Percentiles rank a stretch among this genome's conserved stretches.
Evolutionary conservation across 2,797 vertebrate genomes (phyloP).

Genomic region (Neostethus bicornis): DNA sequence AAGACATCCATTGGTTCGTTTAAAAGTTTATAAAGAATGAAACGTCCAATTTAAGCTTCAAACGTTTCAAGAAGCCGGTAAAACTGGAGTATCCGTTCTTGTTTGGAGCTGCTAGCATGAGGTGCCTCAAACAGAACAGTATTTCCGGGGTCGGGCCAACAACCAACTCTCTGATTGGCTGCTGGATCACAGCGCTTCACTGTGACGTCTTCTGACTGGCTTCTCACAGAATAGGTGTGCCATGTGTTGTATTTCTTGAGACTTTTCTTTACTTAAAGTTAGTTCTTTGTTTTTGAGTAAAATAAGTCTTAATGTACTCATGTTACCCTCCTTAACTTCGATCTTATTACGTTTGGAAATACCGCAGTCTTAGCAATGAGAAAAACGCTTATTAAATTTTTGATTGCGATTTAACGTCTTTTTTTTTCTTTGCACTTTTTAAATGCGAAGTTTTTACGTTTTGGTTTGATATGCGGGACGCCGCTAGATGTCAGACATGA

Average conservation of each 20-base stretch:
- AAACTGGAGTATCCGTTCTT: slow-evolving; percentile 52
- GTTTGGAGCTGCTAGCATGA: slow-evolving; percentile 44
- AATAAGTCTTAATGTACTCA: too few relatives aligned
- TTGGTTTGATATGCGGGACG: neutral
- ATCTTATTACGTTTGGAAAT: too few relatives aligned
- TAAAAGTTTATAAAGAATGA: neutral
- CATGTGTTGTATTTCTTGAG: too few relatives aligned
- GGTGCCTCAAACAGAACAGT: slow-evolving; percentile 38
- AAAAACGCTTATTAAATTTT: too few relatives aligned
- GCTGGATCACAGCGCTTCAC: neutral
- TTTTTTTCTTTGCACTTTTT: neutral
- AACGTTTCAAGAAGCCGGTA: slow-evolving; percentile 16
- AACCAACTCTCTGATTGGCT: slow-evolving; percentile 61
- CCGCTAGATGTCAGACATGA: slow-evolving; percentile 68
- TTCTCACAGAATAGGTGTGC: slow-evolving; percentile 12
- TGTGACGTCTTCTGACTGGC: slow-evolving; percentile 42
- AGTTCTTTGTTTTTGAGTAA: too few relatives aligned
- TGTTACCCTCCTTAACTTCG: too few relatives aligned
- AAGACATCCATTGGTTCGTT: neutral
- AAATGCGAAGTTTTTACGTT: neutral
- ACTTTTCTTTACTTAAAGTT: too few relatives aligned
- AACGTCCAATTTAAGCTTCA: slow-evolving; percentile 13
- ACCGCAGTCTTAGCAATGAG: too few relatives aligned
- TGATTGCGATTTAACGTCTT: too few relatives aligned
- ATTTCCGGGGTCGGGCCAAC: slow-evolving; percentile 26